Evolutionary conservation across 2,797 vertebrate species (phyloP), one percentile per base, ranked within the genome.

Genomic region (Sebastes kiyomatsui): DNA sequence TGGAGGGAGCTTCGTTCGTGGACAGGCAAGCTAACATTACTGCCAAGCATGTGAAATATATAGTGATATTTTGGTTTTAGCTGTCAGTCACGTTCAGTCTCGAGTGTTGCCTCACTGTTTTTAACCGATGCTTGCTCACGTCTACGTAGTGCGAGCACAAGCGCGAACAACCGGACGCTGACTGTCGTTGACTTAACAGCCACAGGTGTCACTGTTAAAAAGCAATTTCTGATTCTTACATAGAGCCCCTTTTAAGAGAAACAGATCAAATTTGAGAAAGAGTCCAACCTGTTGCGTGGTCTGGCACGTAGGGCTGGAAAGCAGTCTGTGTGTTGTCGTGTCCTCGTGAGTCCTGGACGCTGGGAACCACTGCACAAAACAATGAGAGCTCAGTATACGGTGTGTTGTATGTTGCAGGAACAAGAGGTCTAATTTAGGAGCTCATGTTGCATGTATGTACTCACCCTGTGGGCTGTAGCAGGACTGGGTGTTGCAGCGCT

Each of bases 401-500:
- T 16, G 16, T 5, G 18, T 49, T 16, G 7, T 33, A 33, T 55
- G 72, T 27, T 64, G 28, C 60, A 75, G 25, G 27, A 46, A 8
- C 20, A 20, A 23, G 8, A 33, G 16, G 20, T 25, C 12, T 61
- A 2, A 8, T 52, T 35, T 4, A 64, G 16, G 9, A 18, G n/a
- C 18, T 10, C 1, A 18, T 42, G 20, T 28, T 10, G 27, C 9
- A 0, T 12, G 3, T 10, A 0, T 12, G 3, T 10, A 18, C 96
- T 97, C 91, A 99, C 98, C 92, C 84, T 97, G 98, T 3, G 96
- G 94, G 33, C 93, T 95, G 81, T 93, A 92, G 90, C 98, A 99
- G 56, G 96, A 92, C 94, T 99, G 98, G 2, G 54, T 80, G 93
- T 99, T 99, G 90, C 98, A 99, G 89, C 87, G 93, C 72, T 97